A percentile compares a stretch with the other conserved stretches of the same genome.
phyloP scores from a whole-genome alignment of 1,140 invertebrate genomes.

The Wasmannia auropunctata region DNA sequence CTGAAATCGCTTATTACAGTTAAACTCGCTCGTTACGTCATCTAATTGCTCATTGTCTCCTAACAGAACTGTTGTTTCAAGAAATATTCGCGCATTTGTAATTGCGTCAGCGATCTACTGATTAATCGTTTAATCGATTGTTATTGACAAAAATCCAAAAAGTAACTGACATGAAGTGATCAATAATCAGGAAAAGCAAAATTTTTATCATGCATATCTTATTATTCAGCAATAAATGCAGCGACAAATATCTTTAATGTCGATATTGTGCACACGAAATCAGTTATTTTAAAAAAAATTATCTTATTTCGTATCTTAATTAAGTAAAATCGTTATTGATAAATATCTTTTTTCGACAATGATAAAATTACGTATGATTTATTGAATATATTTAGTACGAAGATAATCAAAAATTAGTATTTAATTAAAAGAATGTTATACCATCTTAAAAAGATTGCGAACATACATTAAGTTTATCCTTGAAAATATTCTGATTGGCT shows the following conservation, averaged over 20 bases:
- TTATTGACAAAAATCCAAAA: not conserved
- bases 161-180: not conserved
- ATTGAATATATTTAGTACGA: not conserved
- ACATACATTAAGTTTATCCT: not conserved
- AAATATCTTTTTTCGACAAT: not conserved
- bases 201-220: not conserved
- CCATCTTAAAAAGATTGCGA: not conserved
- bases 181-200: not conserved
- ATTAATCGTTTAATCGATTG: constrained; percentile 1
- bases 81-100: not conserved
- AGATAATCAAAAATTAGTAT: not conserved
- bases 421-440: not conserved
- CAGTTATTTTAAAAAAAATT: not conserved
- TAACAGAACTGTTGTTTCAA: constrained; percentile 36
- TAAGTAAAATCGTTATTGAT: not conserved
- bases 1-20: constrained; percentile 23
- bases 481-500: not conserved
- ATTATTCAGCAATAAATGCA: not conserved
- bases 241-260: not conserved
- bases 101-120: not conserved
- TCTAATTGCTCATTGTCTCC: constrained; percentile 14
- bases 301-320: not conserved
- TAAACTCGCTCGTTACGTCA: constrained; percentile 39
- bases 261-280: not conserved
- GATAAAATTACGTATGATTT: not conserved